These are phyloP conservation scores for Baryphthengus martii DNA, from an alignment of 2,113 vertebrate species.

Conservation along the genomic window DNA sequence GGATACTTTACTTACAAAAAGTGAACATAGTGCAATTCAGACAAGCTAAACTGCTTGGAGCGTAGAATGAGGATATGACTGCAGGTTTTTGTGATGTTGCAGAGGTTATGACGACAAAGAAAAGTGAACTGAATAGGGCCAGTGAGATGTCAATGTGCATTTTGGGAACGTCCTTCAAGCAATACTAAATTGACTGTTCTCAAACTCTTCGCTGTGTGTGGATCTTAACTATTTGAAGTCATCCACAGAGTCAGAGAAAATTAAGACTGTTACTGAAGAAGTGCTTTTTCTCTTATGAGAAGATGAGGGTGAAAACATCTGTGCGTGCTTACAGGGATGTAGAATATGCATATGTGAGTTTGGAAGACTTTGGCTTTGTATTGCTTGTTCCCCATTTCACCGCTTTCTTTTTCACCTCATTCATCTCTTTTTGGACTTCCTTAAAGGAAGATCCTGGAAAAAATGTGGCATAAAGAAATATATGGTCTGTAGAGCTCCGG, in stretches of 20 bases:
- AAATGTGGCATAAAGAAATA: not conserved
- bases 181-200: not conserved
- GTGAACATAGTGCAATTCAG: slow-evolving; percentile 66
- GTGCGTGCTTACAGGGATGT: not conserved
- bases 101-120: slow-evolving; percentile 9
- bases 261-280: not conserved
- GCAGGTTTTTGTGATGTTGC: not conserved
- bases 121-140: slow-evolving; percentile 1
- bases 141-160: not conserved
- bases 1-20: slow-evolving; percentile 76
- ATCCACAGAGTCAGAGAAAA: not conserved
- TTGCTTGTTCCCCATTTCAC: not conserved
- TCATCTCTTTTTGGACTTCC: not conserved
- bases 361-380: not conserved
- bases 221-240: not conserved
- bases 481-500: not conserved
- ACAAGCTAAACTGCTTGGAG: not conserved
- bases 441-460: not conserved
- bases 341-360: not conserved
- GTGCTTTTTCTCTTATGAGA: not conserved
- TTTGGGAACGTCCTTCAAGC: not conserved
- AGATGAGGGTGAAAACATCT: not conserved
- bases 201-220: not conserved
- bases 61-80: not conserved
- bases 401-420: not conserved